Conservation (phyloP, 2,888 invertebrate species). For the Limnephilus lunatus region DNA sequence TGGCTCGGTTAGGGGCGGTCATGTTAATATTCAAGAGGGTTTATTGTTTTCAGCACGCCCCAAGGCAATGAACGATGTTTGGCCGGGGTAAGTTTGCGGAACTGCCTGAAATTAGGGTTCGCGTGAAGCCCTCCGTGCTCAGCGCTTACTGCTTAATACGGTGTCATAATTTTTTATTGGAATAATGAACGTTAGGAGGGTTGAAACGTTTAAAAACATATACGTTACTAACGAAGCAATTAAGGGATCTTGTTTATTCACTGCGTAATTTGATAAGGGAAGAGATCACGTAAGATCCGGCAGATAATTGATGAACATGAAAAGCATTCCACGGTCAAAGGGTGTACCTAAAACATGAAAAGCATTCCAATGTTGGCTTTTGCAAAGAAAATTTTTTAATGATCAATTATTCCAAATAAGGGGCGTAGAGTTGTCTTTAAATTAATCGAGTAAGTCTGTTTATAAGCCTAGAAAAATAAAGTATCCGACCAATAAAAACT, state of each 20-base stretch:
- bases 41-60: conserved; percentile 27
- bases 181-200: neutral
- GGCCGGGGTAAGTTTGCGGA: neutral
- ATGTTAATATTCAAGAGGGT: conserved; percentile 29
- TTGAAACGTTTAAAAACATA: conserved; percentile 15
- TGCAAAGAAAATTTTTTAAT: too few species aligned
- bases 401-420: too few species aligned
- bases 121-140: neutral
- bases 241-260: neutral
- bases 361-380: too few species aligned
- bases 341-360: neutral
- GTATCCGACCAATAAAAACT: too few species aligned
- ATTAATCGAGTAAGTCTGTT: too few species aligned
- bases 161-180: conserved; percentile 17
- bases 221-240: neutral
- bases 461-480: too few species aligned
- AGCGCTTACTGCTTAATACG: neutral
- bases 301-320: neutral
- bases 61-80: conserved; percentile 14
- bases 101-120: conserved; percentile 21
- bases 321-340: too few species aligned
- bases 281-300: neutral
- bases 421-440: too few species aligned
- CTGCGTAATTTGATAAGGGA: neutral
- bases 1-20: neutral